Conservation (phyloP, 2,888 invertebrate genomes). For the Xestoiulus laeticollis region DNA sequence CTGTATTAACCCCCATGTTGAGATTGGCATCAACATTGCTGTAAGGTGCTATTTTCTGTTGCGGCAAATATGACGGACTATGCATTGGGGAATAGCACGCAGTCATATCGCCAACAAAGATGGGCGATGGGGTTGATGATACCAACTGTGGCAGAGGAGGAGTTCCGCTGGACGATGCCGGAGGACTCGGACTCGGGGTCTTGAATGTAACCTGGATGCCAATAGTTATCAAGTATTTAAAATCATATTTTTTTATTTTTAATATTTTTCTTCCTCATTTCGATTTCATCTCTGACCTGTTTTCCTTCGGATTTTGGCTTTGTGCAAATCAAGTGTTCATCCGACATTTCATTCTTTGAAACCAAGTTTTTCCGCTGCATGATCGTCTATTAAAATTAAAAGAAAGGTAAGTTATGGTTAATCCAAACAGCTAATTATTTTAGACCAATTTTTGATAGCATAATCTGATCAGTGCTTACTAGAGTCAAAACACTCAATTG, state of each 20-base stretch:
- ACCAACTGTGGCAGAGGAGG: slow-evolving; percentile 52
- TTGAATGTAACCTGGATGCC: slow-evolving; percentile 69
- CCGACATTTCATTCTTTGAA: slow-evolving; percentile 49
- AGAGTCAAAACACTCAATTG: too few relatives aligned
- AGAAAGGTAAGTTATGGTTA: too few relatives aligned
- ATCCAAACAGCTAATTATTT: too few relatives aligned
- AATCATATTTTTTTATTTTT: background rate
- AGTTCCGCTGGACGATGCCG: slow-evolving; percentile 56
- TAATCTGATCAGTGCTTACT: too few relatives aligned
- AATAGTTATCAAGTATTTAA: background rate
- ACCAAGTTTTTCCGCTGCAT: slow-evolving; percentile 60
- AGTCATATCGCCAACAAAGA: slow-evolving; percentile 43
- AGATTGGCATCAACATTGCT: background rate
- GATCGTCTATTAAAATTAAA: slow-evolving; percentile 58
- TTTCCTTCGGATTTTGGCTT: slow-evolving; percentile 59
- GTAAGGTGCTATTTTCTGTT: background rate
- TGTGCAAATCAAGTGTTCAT: slow-evolving; percentile 49
- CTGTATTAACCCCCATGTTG: background rate
- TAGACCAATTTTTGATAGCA: too few relatives aligned
- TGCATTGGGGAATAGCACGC: slow-evolving; percentile 40
- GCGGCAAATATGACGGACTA: background rate
- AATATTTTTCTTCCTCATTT: background rate
- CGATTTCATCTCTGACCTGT: slow-evolving; percentile 57
- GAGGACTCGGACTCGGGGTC: slow-evolving; percentile 64
- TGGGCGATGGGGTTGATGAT: slow-evolving; percentile 53